Conservation (phyloP, 2,797 vertebrate species). For the Cryptoprocta ferox region DNA sequence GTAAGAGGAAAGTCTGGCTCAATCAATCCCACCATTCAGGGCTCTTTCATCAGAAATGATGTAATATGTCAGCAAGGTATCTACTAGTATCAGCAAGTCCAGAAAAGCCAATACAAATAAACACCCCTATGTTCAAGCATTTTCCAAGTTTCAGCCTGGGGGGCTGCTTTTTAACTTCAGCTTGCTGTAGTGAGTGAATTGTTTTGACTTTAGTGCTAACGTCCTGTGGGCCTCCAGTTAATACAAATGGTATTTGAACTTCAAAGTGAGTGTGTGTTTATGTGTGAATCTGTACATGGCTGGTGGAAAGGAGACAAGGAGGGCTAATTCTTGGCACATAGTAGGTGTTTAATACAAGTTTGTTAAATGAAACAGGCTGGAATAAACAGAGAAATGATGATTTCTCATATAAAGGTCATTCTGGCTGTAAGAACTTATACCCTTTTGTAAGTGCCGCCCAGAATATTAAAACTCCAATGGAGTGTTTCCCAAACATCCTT, state of each 20-base stretch:
- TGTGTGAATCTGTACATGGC: neutral
- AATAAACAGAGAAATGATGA: conserved; percentile 17
- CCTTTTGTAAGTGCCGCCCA: conserved; percentile 12
- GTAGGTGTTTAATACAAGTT: conserved; percentile 34
- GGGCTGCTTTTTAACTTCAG: conserved; percentile 40
- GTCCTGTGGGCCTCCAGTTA: neutral
- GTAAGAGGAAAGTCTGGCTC: conserved; percentile 3
- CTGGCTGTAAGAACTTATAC: conserved; percentile 18
- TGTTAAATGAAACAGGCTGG: neutral
- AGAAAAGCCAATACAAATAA: conserved; percentile 63
- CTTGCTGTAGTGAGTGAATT: neutral
- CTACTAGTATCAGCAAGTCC: neutral
- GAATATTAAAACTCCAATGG: neutral
- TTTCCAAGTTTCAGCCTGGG: conserved; percentile 41
- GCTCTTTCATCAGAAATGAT: conserved; percentile 57
- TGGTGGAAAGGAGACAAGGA: neutral
- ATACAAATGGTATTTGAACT: conserved; percentile 37
- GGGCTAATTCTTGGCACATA: conserved; percentile 24
- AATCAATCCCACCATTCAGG: neutral
- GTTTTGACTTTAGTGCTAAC: conserved; percentile 9
- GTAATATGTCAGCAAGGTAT: conserved; percentile 41
- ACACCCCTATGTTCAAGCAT: neutral
- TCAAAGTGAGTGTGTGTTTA: conserved; percentile 8
- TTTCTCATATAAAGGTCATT: neutral
- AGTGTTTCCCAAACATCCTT: conserved; percentile 59